Conservation (phyloP, 1,140 invertebrate genomes). For the Anoplophora glabripennis region DNA sequence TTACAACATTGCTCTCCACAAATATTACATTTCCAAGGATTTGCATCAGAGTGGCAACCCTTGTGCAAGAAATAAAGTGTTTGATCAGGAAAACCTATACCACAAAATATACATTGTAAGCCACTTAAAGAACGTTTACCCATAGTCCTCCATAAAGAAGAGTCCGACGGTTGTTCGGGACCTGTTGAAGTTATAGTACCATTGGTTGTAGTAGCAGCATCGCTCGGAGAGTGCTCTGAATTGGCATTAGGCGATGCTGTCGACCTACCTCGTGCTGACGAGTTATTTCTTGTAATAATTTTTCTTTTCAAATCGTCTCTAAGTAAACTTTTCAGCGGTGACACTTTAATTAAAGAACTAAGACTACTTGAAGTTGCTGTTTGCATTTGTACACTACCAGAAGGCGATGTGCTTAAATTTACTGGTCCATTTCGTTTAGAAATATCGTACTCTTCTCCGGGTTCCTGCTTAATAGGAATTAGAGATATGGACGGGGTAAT, state of each 20-base stretch:
- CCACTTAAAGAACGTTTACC: conserved; percentile 42
- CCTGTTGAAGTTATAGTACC: conserved; percentile 66
- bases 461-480: conserved; percentile 82
- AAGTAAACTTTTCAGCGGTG: conserved; percentile 77
- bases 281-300: conserved; percentile 60
- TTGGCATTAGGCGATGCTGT: conserved; percentile 38
- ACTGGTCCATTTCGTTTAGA: conserved; percentile 43
- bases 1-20: conserved; percentile 91
- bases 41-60: conserved; percentile 93
- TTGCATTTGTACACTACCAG: conserved; percentile 42
- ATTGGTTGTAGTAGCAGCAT: conserved; percentile 53
- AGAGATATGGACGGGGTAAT: conserved; percentile 80
- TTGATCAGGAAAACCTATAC: conserved; percentile 91
- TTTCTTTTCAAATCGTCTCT: conserved; percentile 76
- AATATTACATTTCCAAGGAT: conserved; percentile 97
- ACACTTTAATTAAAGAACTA: conserved; percentile 70
- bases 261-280: conserved; percentile 40
- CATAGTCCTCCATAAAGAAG: conserved; percentile 41
- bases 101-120: conserved; percentile 75
- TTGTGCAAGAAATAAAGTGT: conserved; percentile 96
- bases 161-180: conserved; percentile 50
- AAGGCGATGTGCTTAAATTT: conserved; percentile 42
- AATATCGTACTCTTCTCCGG: conserved; percentile 46
- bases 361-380: conserved; percentile 62
- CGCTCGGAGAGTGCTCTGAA: conserved; percentile 42